phyloP scores from a whole-genome alignment of 2,113 vertebrate species.

The Pyrgilauda ruficollis region DNA sequence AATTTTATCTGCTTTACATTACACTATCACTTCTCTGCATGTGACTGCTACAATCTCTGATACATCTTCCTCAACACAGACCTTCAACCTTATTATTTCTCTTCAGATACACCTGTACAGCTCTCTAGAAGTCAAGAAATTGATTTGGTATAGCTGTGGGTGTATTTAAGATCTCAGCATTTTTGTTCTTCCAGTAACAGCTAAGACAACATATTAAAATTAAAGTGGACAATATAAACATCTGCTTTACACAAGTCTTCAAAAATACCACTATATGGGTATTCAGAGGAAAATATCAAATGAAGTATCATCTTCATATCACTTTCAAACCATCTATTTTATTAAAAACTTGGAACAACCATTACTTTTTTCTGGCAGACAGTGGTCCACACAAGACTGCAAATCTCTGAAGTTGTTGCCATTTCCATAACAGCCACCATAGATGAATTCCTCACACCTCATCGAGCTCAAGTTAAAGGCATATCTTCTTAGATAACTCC shows the following conservation, averaged over 20 bases:
- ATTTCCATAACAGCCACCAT: conserved; percentile 78
- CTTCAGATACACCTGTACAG: background rate
- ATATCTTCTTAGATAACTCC: conserved; percentile 63
- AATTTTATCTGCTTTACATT: background rate
- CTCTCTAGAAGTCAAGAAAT: background rate
- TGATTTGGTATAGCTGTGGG: accelerated
- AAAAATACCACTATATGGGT: background rate
- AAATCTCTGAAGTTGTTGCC: conserved; percentile 80
- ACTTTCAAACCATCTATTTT: conserved; percentile 49
- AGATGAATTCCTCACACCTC: conserved; percentile 83
- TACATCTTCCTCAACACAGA: background rate
- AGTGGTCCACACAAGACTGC: conserved; percentile 79
- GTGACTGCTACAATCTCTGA: background rate
- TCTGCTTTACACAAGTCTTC: background rate
- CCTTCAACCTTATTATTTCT: background rate
- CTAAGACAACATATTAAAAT: background rate
- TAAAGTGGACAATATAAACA: background rate
- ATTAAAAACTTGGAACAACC: conserved; percentile 36
- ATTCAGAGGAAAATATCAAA: conserved; percentile 6
- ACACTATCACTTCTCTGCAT: background rate
- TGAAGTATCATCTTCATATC: background rate
- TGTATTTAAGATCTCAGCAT: background rate
- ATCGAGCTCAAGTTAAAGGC: conserved; percentile 90
- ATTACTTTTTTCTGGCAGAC: conserved; percentile 81
- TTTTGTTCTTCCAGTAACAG: background rate